Base-by-base conservation (phyloP, 1,140 invertebrate genomes). In the Ceratina japonica region DNA sequence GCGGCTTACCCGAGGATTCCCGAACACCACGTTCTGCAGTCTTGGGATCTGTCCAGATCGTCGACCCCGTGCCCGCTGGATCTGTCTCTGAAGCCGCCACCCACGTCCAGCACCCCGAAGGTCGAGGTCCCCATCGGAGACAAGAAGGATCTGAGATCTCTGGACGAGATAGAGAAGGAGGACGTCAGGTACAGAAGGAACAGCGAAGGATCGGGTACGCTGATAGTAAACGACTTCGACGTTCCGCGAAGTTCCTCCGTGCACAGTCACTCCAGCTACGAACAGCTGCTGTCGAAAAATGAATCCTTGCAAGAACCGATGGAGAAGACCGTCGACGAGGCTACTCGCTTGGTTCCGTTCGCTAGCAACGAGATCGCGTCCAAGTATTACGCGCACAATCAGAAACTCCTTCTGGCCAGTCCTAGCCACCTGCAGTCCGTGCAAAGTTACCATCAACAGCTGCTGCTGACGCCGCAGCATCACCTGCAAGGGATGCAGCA, bases 81-180 rank as follows among this genome's bases (percentile, higher is more conserved):
- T 66, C 71, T 94, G 4, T 93, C 93, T 4, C 49, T 94, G 31
- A 93, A 93, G 64, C 84, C 92, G 1, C 65, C 66, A n/a, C 84
- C 63, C 13, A 69, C 81, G 22, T 83, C 78, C 8, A 79, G 70
- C 12, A 88, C 79, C 3, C 84, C 88, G 8, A 80, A 70, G 13
- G 77, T 69, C 12, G 82, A 74, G 58, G 89, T 91, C n/a, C 74
- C 87, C 7, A 89, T 91, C 61, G 91, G 90, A 66, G 88, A 90
- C 22, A 88, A 91, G 24, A 91, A 92, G 12, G 89, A 91, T 31
- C 86, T 87, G 0, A 79, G 84, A 20, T 80, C 86, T 8, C 77
- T 84, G 27, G 85, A 89, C 27, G 80, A 82, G n/a, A 12, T 49
- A 0, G 72, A 72, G 4, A 52, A 37, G 8, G 85, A 83, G 13